phyloP scores from a whole-genome alignment of 2,113 vertebrate genomes.

The Equus quagga region DNA sequence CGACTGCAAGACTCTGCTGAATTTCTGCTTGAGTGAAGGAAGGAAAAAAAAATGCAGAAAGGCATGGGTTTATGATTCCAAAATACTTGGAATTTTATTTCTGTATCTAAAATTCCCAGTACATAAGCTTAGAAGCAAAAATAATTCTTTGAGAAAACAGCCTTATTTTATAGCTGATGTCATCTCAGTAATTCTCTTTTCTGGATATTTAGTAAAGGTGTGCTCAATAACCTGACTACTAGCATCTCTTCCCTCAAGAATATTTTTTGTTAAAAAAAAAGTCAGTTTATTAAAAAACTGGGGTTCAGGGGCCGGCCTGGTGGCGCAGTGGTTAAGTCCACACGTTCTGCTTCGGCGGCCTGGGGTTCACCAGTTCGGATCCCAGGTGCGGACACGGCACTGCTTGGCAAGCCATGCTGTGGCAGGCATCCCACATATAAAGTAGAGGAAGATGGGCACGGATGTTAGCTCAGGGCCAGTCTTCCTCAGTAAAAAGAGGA shows the following conservation, averaged over 20 bases:
- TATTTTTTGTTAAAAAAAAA: background rate
- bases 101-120: background rate
- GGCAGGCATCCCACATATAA: no score
- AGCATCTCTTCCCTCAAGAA: constrained; percentile 13
- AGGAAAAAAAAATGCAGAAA: background rate
- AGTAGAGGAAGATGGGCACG: no score
- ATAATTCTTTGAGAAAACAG: background rate
- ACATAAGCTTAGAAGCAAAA: background rate
- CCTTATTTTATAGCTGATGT: background rate
- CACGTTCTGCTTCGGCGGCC: no score
- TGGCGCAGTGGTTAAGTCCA: no score
- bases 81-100: background rate
- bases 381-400: no score
- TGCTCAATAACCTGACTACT: background rate
- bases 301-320: no score
- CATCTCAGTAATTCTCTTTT: background rate
- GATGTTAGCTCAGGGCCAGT: no score
- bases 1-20: background rate
- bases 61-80: background rate
- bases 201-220: background rate
- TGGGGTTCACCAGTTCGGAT: no score
- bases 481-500: no score
- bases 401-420: no score
- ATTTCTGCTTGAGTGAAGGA: background rate
- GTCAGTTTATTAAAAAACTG: background rate